These are phyloP conservation scores for Trisateles emortualis DNA, from an alignment of 2,888 invertebrate genomes.

Conservation along the genomic window DNA sequence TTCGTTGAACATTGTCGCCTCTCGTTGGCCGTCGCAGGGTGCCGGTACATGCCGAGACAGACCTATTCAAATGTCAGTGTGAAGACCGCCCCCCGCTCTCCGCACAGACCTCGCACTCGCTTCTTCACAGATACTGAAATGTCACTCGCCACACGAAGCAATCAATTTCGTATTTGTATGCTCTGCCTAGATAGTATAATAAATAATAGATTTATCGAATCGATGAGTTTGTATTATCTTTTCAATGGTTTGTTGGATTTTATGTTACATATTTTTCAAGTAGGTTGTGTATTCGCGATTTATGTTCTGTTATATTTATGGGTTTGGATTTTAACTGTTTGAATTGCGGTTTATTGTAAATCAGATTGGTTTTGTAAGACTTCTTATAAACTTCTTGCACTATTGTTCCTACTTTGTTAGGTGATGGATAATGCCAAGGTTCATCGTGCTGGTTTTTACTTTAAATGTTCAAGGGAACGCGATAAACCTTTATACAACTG, in stretches of 20 bases:
- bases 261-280: slow-evolving; percentile 18
- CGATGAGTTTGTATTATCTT: slow-evolving; percentile 64
- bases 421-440: neutral
- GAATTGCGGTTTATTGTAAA: neutral
- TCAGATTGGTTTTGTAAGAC: too few relatives aligned
- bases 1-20: slow-evolving; percentile 83
- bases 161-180: slow-evolving; percentile 87
- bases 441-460: too few relatives aligned
- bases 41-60: slow-evolving; percentile 84
- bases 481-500: too few relatives aligned
- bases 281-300: slow-evolving; percentile 5
- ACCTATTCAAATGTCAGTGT: slow-evolving; percentile 85
- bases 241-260: slow-evolving; percentile 39
- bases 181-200: slow-evolving; percentile 76
- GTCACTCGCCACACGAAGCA: slow-evolving; percentile 85
- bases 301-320: neutral
- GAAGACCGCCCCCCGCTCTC: slow-evolving; percentile 63
- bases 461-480: too few relatives aligned
- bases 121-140: slow-evolving; percentile 76
- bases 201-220: slow-evolving; percentile 78
- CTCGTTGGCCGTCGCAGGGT: slow-evolving; percentile 80
- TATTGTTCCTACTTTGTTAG: too few relatives aligned
- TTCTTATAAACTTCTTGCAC: too few relatives aligned
- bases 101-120: slow-evolving; percentile 53
- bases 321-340: neutral